These are phyloP conservation scores for Xenotilapia flavipinnis DNA, from an alignment of 2,113 vertebrate species.

Conservation along the genomic window DNA sequence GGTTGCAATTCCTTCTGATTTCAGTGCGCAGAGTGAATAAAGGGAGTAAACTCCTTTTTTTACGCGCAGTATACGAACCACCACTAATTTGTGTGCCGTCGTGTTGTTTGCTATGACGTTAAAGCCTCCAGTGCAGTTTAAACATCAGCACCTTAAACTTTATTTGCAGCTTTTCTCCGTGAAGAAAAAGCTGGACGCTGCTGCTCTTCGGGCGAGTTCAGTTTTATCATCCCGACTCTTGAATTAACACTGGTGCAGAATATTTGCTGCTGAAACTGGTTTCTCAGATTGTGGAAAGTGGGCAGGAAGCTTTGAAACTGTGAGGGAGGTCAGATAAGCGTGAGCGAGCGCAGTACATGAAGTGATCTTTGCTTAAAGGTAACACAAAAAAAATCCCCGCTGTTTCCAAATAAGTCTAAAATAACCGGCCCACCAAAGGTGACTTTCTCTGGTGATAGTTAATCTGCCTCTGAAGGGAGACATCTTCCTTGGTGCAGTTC, in stretches of 20 bases:
- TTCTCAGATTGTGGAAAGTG: neutral
- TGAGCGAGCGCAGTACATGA: neutral
- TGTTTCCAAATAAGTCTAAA: neutral
- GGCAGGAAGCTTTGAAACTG: neutral
- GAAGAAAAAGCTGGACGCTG: conserved; percentile 10
- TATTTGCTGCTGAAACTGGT: neutral
- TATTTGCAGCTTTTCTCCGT: neutral
- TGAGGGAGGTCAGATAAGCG: neutral
- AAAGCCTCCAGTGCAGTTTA: neutral
- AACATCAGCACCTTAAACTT: conserved; percentile 46
- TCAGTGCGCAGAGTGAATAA: conserved; percentile 1
- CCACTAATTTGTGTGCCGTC: neutral
- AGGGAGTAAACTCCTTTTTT: neutral
- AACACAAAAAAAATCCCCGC: neutral
- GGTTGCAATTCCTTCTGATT: neutral
- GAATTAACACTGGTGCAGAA: neutral
- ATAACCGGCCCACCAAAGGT: neutral
- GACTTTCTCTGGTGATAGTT: neutral
- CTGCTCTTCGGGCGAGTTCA: conserved; percentile 10
- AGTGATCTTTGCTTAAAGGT: conserved; percentile 15
- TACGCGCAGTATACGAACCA: neutral
- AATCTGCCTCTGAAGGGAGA: neutral
- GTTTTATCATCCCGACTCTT: neutral
- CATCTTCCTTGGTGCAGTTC: conserved; percentile 22
- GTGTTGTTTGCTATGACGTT: neutral